Conservation (phyloP, 2,113 vertebrate species). For the Hucho hucho region DNA sequence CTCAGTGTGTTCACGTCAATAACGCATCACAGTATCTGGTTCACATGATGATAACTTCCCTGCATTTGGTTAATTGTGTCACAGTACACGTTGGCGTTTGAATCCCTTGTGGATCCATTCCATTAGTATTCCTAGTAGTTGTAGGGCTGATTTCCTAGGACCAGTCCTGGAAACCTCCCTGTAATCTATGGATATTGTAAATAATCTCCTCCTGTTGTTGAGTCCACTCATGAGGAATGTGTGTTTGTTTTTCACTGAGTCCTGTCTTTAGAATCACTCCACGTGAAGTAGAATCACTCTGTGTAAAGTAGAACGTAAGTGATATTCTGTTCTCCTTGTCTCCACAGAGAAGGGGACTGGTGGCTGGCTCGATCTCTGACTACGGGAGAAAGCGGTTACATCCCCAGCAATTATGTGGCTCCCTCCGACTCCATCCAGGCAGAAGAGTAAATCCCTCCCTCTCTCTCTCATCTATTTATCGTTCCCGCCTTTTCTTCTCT, state of each 20-base stretch:
- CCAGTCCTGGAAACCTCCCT: too few species aligned
- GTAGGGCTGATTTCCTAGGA: neutral
- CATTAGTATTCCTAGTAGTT: neutral
- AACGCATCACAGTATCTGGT: neutral
- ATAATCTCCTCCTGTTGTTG: too few species aligned
- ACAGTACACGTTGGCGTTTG: neutral
- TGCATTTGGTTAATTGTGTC: conserved; percentile 7
- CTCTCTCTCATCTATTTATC: conserved; percentile 41
- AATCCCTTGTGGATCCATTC: neutral
- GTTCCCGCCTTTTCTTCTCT: conserved; percentile 35
- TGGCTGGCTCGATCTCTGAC: conserved; percentile 95
- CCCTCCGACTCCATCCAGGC: conserved; percentile 98
- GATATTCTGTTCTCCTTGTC: conserved; percentile 46
- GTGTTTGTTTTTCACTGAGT: neutral
- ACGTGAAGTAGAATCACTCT: neutral
- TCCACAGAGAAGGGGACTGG: conserved; percentile 95
- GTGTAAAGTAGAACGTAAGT: conserved; percentile 13
- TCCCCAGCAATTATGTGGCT: conserved; percentile 98
- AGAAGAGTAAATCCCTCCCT: conserved; percentile 87
- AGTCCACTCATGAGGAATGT: neutral
- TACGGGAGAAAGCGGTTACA: conserved; percentile 93
- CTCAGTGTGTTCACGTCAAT: neutral
- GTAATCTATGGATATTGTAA: too few species aligned
- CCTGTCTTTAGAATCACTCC: neutral
- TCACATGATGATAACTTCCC: neutral